A percentile compares a stretch with the other conserved stretches of the same genome.
Conservation (phyloP, 2,113 vertebrate species). For the Psittacula cyanocephala region DNA sequence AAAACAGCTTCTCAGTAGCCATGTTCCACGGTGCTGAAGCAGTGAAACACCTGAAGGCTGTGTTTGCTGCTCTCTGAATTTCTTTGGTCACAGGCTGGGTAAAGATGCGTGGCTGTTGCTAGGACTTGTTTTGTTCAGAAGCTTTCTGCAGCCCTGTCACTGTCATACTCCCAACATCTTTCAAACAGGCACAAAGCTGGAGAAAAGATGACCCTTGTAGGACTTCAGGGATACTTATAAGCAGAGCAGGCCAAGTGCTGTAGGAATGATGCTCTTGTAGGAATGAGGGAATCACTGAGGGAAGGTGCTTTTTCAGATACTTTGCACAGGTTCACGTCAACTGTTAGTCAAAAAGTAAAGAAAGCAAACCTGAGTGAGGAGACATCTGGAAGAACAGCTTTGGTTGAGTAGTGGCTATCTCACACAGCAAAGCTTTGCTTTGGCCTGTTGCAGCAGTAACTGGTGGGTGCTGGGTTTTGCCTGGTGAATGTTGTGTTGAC, state of each 20-base stretch:
- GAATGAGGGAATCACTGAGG: accelerated
- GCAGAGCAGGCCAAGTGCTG: not conserved
- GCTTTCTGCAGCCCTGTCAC: not conserved
- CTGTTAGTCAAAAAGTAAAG: not conserved
- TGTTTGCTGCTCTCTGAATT: not conserved
- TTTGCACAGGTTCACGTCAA: not conserved
- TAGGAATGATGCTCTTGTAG: not conserved
- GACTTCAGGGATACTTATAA: not conserved
- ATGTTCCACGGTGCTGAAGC: accelerated
- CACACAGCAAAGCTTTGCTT: not conserved
- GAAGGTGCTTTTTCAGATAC: not conserved
- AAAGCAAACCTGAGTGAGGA: not conserved
- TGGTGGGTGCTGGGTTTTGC: not conserved
- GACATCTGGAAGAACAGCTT: not conserved
- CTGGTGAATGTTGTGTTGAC: not conserved
- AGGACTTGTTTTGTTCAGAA: not conserved
- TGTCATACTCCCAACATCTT: too few relatives aligned
- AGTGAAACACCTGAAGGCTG: not conserved
- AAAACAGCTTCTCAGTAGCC: not conserved
- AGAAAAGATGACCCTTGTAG: not conserved
- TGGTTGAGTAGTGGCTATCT: not conserved
- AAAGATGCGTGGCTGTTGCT: not conserved
- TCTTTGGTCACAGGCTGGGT: not conserved
- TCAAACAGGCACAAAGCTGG: accelerated
- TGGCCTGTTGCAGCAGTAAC: not conserved